Evolutionary conservation across 64 coral and sea anemone species (phyloP), one percentile per base, ranked within the genome.

Genomic region (Astreopora myriophthalma): DNA sequence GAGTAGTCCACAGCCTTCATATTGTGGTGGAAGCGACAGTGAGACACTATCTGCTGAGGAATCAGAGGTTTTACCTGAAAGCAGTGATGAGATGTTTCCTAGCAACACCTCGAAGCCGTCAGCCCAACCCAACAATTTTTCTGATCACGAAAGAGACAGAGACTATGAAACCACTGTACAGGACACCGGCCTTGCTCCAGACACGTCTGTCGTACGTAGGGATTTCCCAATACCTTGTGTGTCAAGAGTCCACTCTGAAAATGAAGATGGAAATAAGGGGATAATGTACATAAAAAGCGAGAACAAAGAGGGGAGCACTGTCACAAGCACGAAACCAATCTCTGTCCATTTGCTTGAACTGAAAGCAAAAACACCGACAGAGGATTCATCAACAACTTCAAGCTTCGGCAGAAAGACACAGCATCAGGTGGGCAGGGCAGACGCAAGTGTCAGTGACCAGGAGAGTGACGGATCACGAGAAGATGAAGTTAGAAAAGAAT

Each of bases 41-140:
- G 96, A 98, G 84, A 98, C 96, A 1, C 22, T 92, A 32, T 98
- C 96, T 30, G 92, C 96, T 20, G 96, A 98, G 60, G 96, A 98
- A 71, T 58, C 86, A n/a, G 96, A 98, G 22, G 51, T 69, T 77
- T 58, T 87, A 14, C 89, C 82, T 0, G 92, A 94, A 38, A 98
- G 96, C 84, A 93, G 92, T 63, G 96, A 98, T 92, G 96, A 98
- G 69, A 77, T 90, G 37, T 61, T 88, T 19, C 46, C 87, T 8
- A 61, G 62, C 27, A 75, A 80, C 10, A 70, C 94, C n/a, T 39
- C 68, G 48, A 80, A 58, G 24, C 11, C 24, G n/a, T 22, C 6
- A 17, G 33, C 48, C 22, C 55, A 83, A 65, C 8, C 57, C n/a
- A 22, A 33, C 22, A 38, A 12, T 36, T 29, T 14, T 19, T 37